A percentile compares a stretch with the other conserved stretches of the same genome.
Conservation (phyloP, 92 coral and sea anemone genomes). For the Parazoanthus darwini region DNA sequence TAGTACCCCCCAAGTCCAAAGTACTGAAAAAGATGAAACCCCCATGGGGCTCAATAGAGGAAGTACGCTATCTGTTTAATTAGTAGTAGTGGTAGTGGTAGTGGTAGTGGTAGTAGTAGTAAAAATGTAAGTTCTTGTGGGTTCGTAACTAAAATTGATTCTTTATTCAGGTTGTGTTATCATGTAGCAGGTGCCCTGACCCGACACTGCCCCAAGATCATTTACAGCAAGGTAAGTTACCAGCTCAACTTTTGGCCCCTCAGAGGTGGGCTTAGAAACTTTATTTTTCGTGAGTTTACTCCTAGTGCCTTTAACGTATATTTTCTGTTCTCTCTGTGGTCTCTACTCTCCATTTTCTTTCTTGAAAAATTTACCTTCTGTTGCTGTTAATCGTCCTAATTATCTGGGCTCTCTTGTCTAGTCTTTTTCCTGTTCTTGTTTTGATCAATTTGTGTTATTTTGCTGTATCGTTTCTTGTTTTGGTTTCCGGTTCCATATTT, state of each 20-base stretch:
- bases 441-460: neutral
- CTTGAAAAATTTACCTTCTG: neutral
- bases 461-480: neutral
- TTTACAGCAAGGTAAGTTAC: constrained; percentile 85
- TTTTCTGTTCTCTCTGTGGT: neutral
- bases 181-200: constrained; percentile 77
- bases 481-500: too few relatives aligned
- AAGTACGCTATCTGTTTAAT: too few relatives aligned
- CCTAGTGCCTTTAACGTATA: neutral
- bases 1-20: too few relatives aligned
- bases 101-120: neutral
- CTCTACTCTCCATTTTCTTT: neutral
- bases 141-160: neutral
- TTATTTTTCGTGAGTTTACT: neutral
- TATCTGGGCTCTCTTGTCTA: neutral
- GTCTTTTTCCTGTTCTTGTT: neutral
- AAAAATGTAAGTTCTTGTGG: neutral
- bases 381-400: neutral
- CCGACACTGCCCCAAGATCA: constrained; percentile 81
- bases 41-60: too few relatives aligned
- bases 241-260: neutral
- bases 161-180: constrained; percentile 71
- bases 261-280: neutral
- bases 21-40: too few relatives aligned
- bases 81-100: too few relatives aligned